These are phyloP conservation scores for Lampris megalopsis DNA, from an alignment of 2,113 vertebrate genomes.

Conservation along the genomic window DNA sequence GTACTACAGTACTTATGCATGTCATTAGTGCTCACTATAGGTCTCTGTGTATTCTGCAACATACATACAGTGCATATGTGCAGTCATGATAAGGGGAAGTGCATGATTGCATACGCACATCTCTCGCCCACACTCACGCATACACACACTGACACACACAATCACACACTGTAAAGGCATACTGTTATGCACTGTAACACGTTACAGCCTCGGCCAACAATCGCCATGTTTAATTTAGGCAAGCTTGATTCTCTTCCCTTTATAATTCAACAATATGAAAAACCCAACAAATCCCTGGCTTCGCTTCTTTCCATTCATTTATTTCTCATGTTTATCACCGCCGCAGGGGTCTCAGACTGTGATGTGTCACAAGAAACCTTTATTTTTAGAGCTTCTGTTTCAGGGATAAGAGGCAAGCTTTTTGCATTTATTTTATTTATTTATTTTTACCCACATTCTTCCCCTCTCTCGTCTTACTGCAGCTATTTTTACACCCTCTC, in stretches of 20 bases:
- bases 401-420: conserved; percentile 30
- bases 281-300: not conserved
- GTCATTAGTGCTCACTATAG: conserved; percentile 9
- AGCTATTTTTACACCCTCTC: conserved; percentile 57
- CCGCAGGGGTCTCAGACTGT: conserved; percentile 3
- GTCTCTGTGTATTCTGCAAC: not conserved
- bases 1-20: not conserved
- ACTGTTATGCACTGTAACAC: not conserved
- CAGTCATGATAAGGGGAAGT: not conserved
- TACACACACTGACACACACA: not conserved
- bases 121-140: not conserved
- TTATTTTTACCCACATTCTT: conserved; percentile 48
- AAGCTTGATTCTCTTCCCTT: not conserved
- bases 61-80: not conserved
- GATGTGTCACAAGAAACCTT: conserved; percentile 38
- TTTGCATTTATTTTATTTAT: conserved; percentile 20
- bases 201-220: not conserved
- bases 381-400: conserved; percentile 41
- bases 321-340: not conserved
- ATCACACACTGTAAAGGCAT: not conserved
- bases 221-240: not conserved
- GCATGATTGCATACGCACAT: not conserved
- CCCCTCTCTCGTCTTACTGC: conserved; percentile 49
- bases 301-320: not conserved
- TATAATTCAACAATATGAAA: not conserved